These are phyloP conservation scores for Globicephala melas DNA, from an alignment of 2,113 vertebrate species.

Conservation along the genomic window DNA sequence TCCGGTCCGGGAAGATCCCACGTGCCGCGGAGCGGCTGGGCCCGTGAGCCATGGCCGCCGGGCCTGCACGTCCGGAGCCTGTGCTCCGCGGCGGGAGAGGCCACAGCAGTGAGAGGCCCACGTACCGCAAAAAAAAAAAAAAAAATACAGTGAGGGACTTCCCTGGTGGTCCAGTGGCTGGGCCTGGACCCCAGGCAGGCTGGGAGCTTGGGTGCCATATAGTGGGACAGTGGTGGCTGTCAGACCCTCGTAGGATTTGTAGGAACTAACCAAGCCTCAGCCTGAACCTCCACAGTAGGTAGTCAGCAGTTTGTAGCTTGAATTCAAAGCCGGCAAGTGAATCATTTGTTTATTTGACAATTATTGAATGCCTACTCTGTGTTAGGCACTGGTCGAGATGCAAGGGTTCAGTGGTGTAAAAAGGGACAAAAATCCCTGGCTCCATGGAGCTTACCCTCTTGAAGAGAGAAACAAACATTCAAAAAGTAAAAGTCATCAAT, in stretches of 20 bases:
- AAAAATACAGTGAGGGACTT: not conserved
- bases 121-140: no score
- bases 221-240: not conserved
- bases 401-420: no score
- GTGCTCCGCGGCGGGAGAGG: no score
- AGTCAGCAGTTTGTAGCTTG: not conserved
- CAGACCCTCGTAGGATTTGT: not conserved
- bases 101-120: no score
- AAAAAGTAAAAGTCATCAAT: not conserved
- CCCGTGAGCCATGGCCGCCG: no score
- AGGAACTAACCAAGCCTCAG: not conserved
- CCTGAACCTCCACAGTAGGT: not conserved
- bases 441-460: not conserved
- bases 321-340: not conserved
- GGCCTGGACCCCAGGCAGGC: not conserved
- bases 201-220: not conserved
- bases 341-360: not conserved
- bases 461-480: not conserved
- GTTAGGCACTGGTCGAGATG: no score
- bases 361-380: not conserved
- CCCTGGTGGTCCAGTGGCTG: no score
- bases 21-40: no score
- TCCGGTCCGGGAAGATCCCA: no score
- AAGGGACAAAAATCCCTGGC: not conserved
- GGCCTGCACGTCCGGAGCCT: no score